Evolutionary conservation across 2,113 vertebrate genomes (phyloP).

Genomic region (Mellivora capensis): DNA sequence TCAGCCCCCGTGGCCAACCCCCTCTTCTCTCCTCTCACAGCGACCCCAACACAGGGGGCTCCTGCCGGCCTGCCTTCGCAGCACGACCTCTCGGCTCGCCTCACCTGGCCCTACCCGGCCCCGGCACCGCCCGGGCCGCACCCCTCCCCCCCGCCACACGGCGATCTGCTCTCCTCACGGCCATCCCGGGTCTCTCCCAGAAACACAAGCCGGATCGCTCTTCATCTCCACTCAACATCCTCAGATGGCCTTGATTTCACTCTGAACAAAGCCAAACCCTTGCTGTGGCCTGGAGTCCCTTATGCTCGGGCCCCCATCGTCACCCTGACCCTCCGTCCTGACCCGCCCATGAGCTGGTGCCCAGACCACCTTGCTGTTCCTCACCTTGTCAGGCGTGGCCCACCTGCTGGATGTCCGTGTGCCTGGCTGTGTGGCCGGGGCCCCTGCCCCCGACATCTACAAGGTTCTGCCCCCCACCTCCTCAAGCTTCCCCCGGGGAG

Average conservation of each 20-base stretch:
- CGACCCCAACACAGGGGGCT: not conserved
- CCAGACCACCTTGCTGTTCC: fast-evolving
- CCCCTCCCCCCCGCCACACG: fast-evolving
- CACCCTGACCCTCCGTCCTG: no score
- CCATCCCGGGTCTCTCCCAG: no score
- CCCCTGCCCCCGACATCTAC: not conserved
- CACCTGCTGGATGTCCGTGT: fast-evolving
- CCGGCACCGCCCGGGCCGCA: fast-evolving
- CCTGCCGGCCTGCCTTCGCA: not conserved
- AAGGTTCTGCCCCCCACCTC: not conserved
- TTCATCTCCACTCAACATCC: no score
- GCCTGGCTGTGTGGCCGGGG: not conserved
- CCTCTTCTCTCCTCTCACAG: not conserved
- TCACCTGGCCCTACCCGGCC: fast-evolving
- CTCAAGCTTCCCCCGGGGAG: not conserved
- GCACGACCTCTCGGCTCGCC: fast-evolving
- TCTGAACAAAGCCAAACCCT: not conserved
- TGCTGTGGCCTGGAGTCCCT: fast-evolving
- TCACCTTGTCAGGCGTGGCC: fast-evolving
- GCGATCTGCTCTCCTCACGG: fast-evolving
- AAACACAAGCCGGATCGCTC: no score
- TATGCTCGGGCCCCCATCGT: fast-evolving
- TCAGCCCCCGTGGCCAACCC: not conserved
- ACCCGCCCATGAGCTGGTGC: fast-evolving
- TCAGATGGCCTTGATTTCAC: not conserved